phyloP scores from a whole-genome alignment of 1,140 invertebrate species.

The Nebria ingens region DNA sequence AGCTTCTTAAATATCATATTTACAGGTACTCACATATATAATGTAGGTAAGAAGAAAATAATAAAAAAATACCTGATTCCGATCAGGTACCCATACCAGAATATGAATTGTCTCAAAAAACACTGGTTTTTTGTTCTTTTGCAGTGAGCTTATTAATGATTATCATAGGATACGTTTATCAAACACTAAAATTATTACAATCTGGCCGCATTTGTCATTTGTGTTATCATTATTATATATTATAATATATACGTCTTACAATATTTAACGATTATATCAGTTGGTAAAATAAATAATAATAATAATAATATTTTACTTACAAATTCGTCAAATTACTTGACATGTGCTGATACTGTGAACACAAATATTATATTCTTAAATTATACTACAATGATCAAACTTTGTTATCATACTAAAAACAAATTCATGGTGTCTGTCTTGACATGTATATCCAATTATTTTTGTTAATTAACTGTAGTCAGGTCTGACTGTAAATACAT shows the following conservation, averaged over 20 bases:
- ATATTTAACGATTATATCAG: slow-evolving; percentile 3
- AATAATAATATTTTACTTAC: too few species aligned
- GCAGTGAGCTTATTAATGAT: slow-evolving; percentile 9
- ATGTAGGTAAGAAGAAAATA: neutral
- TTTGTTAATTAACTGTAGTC: too few species aligned
- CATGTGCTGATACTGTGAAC: neutral
- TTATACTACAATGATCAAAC: too few species aligned
- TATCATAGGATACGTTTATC: slow-evolving; percentile 1
- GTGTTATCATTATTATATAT: neutral
- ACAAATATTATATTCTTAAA: too few species aligned
- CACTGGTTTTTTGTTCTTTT: slow-evolving; percentile 2
- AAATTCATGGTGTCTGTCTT: too few species aligned
- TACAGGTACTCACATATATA: slow-evolving; percentile 3
- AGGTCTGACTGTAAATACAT: too few species aligned
- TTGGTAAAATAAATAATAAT: slow-evolving; percentile 5
- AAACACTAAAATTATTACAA: slow-evolving; percentile 9
- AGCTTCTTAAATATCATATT: neutral
- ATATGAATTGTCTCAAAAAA: neutral
- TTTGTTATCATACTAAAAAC: too few species aligned
- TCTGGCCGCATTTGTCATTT: slow-evolving; percentile 4
- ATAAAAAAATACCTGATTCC: neutral
- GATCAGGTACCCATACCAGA: slow-evolving; percentile 7
- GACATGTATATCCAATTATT: too few species aligned
- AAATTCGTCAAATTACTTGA: neutral
- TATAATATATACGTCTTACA: slow-evolving; percentile 1